Base-by-base conservation (phyloP, 2,888 invertebrate genomes). In the Metalampra italica region DNA sequence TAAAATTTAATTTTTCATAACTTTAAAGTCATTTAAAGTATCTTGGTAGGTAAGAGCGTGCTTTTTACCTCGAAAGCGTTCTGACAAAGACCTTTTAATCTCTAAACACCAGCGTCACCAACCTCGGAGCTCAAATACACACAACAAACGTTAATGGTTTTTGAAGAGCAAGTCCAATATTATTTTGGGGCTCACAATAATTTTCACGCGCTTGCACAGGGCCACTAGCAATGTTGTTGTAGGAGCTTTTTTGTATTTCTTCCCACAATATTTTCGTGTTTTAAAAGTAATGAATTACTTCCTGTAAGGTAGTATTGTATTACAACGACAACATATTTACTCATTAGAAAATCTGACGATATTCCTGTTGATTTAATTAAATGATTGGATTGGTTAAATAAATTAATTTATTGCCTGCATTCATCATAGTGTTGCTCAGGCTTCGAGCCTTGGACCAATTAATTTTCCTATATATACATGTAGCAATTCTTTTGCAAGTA, bases 91-190 rank as follows among this genome's bases (percentile, higher is more conserved):
- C 48, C 57, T 66, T 73, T 67, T 70, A 73, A 73, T 75, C 70
- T 70, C 60, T 64, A 56, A 66, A 64, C 64, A 62, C 59, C 67
- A 60, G 53, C 57, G 52, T 57, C 63, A 66, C 67, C 62, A 60
- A 60, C 58, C 58, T 30, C 32, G 52, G 59, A 61, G 67, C 65
- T 73, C 71, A 75, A 79, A 82, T 67, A 78, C 62, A 72, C 73
- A 83, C 72, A 81, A 82, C 78, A 82, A 71, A 76, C 74, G 73
- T 70, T 85, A 86, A 85, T 85, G 83, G 83, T 75, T 83, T 85
- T 81, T 83, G 64, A 64, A 86, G 84, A 79, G 85, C 76, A 75
- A 68, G 58, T 66, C 62, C 78, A 89, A 89, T 87, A 87, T 88
- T 89, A 82, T 88, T 84, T 81, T 69, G 80, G 78, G 76, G 76